Evolutionary conservation across 2,888 invertebrate genomes (phyloP).

Genomic region (Fragum sueziense): DNA sequence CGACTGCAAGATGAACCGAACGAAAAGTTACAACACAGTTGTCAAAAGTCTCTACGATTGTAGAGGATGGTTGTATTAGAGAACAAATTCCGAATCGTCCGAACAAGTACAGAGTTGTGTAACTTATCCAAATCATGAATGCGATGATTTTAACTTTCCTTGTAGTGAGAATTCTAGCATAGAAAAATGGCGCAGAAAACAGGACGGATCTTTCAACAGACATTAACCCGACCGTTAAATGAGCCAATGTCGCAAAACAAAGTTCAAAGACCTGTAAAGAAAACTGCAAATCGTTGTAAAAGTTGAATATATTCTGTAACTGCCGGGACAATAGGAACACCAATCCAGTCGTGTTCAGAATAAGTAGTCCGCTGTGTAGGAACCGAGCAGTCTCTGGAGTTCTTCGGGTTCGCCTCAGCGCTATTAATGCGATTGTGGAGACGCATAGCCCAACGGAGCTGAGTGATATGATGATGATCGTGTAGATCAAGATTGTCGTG

Average conservation of each 20-base stretch:
- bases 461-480: background rate
- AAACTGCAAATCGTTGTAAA: background rate
- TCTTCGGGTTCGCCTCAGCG: background rate
- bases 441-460: background rate
- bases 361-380: background rate
- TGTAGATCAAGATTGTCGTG: too few species aligned
- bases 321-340: background rate
- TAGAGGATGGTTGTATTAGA: background rate
- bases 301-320: background rate
- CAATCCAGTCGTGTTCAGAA: background rate
- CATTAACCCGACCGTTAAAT: background rate
- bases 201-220: background rate
- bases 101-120: background rate
- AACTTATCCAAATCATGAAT: background rate
- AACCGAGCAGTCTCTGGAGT: background rate
- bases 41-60: background rate
- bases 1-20: background rate
- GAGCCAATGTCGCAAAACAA: background rate
- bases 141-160: background rate
- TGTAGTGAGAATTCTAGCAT: background rate
- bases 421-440: background rate
- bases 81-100: background rate
- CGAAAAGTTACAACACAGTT: background rate
- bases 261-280: background rate
- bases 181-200: background rate